Evolutionary conservation across 2,113 vertebrate species (phyloP).

Genomic region (Macrotus californicus): DNA sequence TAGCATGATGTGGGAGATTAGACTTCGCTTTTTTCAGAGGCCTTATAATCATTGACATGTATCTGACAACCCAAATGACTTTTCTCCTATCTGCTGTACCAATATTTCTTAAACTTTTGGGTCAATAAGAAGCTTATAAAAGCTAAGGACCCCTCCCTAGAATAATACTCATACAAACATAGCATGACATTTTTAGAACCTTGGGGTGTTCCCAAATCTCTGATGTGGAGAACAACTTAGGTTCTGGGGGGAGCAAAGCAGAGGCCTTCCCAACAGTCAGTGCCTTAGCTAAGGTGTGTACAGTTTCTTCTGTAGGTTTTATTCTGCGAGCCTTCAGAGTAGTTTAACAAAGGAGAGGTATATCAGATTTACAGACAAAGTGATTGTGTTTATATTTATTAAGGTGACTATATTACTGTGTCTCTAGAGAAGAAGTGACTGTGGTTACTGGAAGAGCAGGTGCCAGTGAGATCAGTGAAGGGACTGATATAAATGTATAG

Average conservation of each 20-base stretch:
- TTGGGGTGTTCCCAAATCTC: neutral
- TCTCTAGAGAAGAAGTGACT: neutral
- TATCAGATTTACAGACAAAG: neutral
- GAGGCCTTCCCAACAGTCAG: fast-evolving
- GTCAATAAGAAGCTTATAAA: neutral
- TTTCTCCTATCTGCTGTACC: neutral
- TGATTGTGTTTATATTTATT: too few species aligned
- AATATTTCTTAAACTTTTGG: neutral
- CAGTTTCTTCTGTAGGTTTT: neutral
- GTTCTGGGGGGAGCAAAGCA: neutral
- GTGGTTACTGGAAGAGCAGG: neutral
- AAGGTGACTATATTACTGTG: neutral
- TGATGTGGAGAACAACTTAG: neutral
- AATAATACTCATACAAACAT: neutral
- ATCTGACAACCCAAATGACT: neutral
- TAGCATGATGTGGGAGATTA: neutral
- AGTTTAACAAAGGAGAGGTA: neutral
- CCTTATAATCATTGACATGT: neutral
- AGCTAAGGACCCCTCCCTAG: neutral
- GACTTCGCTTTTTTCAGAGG: neutral
- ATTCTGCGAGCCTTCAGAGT: neutral
- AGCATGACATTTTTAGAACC: neutral
- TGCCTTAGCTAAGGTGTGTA: neutral
- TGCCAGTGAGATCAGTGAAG: neutral
- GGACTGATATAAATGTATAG: neutral